Percentiles rank a stretch among this genome's conserved stretches.
Conservation (phyloP, 2,888 invertebrate genomes). For the Horisme vitalbata region DNA sequence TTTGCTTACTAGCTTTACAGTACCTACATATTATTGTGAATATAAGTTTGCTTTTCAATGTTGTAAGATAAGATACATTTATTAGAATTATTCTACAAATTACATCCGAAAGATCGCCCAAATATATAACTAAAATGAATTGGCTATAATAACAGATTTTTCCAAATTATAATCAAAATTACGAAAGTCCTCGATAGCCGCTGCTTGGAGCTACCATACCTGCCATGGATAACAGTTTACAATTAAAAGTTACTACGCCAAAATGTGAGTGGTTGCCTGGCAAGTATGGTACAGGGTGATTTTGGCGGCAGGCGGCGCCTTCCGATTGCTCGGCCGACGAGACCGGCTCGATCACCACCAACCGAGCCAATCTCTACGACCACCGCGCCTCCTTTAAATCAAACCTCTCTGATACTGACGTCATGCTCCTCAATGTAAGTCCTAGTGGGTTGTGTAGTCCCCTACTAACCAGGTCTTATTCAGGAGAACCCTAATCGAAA, state of each 20-base stretch:
- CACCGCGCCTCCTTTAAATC: conserved; percentile 92
- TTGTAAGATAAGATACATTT: conserved; percentile 2
- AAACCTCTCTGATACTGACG: conserved; percentile 97
- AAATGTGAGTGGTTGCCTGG: conserved; percentile 46
- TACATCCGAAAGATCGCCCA: not conserved
- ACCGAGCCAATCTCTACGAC: conserved; percentile 88
- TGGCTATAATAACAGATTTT: not conserved
- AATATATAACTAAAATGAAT: conserved; percentile 3
- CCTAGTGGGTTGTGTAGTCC: conserved; percentile 52
- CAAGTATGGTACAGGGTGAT: conserved; percentile 30
- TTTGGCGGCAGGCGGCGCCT: conserved; percentile 81
- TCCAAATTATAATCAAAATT: too few relatives aligned
- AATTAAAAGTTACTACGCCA: conserved; percentile 27
- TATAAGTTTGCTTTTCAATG: conserved; percentile 20
- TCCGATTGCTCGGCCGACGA: conserved; percentile 85
- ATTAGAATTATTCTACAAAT: not conserved
- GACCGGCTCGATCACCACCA: conserved; percentile 91
- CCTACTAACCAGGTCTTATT: conserved; percentile 6
- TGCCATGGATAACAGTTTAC: conserved; percentile 4
- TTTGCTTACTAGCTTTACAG: conserved; percentile 11
- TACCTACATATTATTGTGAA: not conserved
- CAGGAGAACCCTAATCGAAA: not conserved
- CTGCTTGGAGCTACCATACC: conserved; percentile 10
- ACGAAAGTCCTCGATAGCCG: too few relatives aligned
- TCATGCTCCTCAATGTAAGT: conserved; percentile 94